A percentile compares a stretch with the other conserved stretches of the same genome.
phyloP scores from a whole-genome alignment of 2,113 vertebrate species.

The Camelus dromedarius region DNA sequence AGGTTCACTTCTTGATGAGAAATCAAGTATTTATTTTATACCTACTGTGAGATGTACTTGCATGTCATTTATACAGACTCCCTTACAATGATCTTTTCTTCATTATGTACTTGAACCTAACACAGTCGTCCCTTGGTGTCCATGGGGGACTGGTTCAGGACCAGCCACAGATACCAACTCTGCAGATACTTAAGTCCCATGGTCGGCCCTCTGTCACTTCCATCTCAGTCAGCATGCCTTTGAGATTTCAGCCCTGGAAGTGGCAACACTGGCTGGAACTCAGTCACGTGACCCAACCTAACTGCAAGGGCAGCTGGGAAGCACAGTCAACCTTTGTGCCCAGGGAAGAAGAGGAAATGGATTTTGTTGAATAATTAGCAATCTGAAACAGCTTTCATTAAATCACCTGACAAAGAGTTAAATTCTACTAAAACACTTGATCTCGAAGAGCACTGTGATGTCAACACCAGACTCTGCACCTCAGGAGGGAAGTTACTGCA shows the following conservation, averaged over 20 bases:
- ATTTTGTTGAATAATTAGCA: slow-evolving; percentile 27
- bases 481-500: slow-evolving; percentile 36
- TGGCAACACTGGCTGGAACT: not conserved
- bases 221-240: not conserved
- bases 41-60: not conserved
- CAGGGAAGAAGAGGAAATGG: slow-evolving; percentile 39
- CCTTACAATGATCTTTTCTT: slow-evolving; percentile 28
- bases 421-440: slow-evolving; percentile 7
- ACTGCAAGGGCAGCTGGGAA: not conserved
- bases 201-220: not conserved
- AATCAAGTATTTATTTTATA: slow-evolving; percentile 42
- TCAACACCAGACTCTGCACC: not conserved
- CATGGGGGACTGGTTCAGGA: not conserved
- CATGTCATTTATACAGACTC: not conserved
- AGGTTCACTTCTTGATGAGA: not conserved
- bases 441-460: not conserved
- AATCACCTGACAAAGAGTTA: not conserved
- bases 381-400: slow-evolving; percentile 25
- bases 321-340: not conserved
- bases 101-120: slow-evolving; percentile 29
- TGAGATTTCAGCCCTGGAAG: not conserved
- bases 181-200: no score
- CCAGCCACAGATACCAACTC: not conserved
- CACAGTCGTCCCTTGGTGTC: not conserved
- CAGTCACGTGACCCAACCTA: not conserved